Evolutionary conservation across 2,797 vertebrate genomes (phyloP).

Genomic region (Chrysocyon brachyurus): DNA sequence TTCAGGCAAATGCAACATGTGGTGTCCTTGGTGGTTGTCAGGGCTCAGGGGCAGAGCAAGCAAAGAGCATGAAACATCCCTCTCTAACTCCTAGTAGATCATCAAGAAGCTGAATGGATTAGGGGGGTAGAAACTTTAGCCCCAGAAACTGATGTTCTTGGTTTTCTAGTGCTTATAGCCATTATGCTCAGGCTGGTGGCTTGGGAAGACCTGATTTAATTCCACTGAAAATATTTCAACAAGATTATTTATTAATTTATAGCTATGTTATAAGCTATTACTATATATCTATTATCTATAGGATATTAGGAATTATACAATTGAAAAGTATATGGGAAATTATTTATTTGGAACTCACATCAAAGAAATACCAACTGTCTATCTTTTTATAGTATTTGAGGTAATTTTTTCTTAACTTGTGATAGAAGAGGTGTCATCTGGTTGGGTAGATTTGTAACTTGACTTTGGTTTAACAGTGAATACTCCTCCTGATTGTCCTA

Average conservation of each 20-base stretch:
- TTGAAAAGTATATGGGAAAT: background rate
- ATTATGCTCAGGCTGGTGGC: background rate
- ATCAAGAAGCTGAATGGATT: background rate
- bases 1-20: background rate
- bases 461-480: background rate
- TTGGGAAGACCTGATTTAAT: background rate
- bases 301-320: background rate
- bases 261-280: background rate
- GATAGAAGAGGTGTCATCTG: background rate
- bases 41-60: background rate
- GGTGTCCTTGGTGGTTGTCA: background rate
- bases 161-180: background rate
- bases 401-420: background rate
- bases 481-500: background rate
- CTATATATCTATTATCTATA: background rate
- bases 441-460: background rate
- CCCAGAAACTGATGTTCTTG: background rate
- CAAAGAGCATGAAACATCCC: background rate
- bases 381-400: background rate
- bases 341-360: background rate
- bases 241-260: background rate
- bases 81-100: background rate
- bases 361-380: background rate
- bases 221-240: slow-evolving; percentile 5
- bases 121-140: background rate